A percentile compares a stretch with the other conserved stretches of the same genome.
These are phyloP conservation scores for Rhopalosiphum maidis DNA, from an alignment of 1,140 invertebrate species.

Conservation along the genomic window DNA sequence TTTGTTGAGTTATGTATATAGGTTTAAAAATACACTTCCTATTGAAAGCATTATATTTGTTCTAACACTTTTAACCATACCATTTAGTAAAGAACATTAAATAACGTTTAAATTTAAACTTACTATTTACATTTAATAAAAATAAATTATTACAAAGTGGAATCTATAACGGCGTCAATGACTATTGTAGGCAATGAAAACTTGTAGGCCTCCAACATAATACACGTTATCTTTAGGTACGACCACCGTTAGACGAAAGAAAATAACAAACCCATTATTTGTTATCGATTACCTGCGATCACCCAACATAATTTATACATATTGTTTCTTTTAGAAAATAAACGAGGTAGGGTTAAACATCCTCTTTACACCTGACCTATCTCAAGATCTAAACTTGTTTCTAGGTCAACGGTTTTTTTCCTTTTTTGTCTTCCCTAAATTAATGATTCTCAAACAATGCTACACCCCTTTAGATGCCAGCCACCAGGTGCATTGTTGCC, in stretches of 20 bases:
- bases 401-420: slow-evolving; percentile 35
- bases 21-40: neutral
- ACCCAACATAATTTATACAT: slow-evolving; percentile 41
- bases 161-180: slow-evolving; percentile 8
- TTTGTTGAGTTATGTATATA: neutral
- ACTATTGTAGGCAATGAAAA: slow-evolving; percentile 20
- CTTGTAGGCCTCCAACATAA: slow-evolving; percentile 35
- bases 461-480: neutral
- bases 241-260: slow-evolving; percentile 33
- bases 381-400: slow-evolving; percentile 49
- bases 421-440: slow-evolving; percentile 33
- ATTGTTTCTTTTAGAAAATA: slow-evolving; percentile 31
- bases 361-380: slow-evolving; percentile 37
- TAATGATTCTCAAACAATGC: slow-evolving; percentile 12
- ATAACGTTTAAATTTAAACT: slow-evolving; percentile 20
- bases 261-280: slow-evolving; percentile 7
- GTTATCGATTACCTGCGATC: slow-evolving; percentile 48
- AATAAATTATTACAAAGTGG: slow-evolving; percentile 27
- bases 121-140: slow-evolving; percentile 28
- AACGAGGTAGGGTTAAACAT: slow-evolving; percentile 26
- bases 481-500: neutral
- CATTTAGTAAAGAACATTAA: neutral
- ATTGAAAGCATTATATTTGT: slow-evolving; percentile 14
- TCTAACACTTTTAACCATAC: neutral
- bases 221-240: slow-evolving; percentile 21